phyloP scores from a whole-genome alignment of 2,113 vertebrate species.

The Bubalus kerabau region DNA sequence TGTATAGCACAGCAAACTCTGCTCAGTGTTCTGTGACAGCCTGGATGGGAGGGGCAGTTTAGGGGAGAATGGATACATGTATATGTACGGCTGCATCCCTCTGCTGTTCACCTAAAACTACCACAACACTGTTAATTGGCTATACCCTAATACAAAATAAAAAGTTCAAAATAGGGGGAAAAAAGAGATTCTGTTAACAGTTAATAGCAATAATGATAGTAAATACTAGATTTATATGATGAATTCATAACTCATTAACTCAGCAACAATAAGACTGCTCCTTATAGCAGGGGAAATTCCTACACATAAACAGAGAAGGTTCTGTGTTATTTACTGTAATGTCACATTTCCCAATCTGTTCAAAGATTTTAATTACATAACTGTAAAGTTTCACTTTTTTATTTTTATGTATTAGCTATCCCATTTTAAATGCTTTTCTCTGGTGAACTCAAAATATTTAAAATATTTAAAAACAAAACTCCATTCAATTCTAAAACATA shows the following conservation, averaged over 20 bases:
- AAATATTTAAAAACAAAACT: conserved; percentile 20
- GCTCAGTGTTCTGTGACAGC: background rate
- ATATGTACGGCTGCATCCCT: background rate
- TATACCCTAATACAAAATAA: background rate
- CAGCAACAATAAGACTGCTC: background rate
- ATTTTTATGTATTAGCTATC: background rate
- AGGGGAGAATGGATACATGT: background rate
- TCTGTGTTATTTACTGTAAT: background rate
- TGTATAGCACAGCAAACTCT: background rate
- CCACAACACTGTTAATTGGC: background rate
- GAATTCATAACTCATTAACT: background rate
- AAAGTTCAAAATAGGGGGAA: background rate
- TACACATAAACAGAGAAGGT: background rate
- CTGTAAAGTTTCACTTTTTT: background rate
- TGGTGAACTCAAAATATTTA: background rate
- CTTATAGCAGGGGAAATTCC: background rate
- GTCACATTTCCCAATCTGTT: background rate
- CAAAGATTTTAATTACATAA: background rate
- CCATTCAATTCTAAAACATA: background rate
- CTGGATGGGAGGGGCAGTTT: background rate
- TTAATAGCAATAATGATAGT: background rate
- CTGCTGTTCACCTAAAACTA: background rate
- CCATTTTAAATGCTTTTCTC: background rate
- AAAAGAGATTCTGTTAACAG: background rate
- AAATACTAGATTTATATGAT: accelerated